Conservation (phyloP, 2,797 vertebrate genomes). For the Spheniscus humboldti region DNA sequence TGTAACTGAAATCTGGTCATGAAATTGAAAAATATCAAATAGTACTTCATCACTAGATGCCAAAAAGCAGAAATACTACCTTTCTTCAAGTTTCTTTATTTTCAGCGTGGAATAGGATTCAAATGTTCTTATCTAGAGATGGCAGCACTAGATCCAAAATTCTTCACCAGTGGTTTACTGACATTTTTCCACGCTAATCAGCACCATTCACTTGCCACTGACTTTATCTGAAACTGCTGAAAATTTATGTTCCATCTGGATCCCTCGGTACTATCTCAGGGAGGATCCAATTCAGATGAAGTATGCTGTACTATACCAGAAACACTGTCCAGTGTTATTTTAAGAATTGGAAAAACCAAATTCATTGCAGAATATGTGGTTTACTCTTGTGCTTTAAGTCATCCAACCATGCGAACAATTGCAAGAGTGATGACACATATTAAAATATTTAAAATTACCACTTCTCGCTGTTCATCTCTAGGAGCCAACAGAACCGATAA, state of each 20-base stretch:
- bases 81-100: neutral
- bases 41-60: neutral
- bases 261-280: neutral
- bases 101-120: neutral
- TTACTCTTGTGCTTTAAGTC: neutral
- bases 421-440: neutral
- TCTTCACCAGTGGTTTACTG: neutral
- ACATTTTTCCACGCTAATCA: neutral
- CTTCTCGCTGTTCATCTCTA: slow-evolving; percentile 84
- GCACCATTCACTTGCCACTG: neutral
- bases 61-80: slow-evolving; percentile 1
- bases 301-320: neutral
- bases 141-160: neutral
- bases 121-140: neutral
- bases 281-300: neutral
- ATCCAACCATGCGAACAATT: neutral
- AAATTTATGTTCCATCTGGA: neutral
- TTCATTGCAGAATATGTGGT: neutral
- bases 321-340: neutral
- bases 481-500: slow-evolving; percentile 81
- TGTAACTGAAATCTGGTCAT: neutral
- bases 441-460: slow-evolving; percentile 76
- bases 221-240: neutral
- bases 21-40: neutral
- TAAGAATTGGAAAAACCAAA: neutral